Conservation (phyloP, 2,888 invertebrate species). For the Phaonia tiefii region DNA sequence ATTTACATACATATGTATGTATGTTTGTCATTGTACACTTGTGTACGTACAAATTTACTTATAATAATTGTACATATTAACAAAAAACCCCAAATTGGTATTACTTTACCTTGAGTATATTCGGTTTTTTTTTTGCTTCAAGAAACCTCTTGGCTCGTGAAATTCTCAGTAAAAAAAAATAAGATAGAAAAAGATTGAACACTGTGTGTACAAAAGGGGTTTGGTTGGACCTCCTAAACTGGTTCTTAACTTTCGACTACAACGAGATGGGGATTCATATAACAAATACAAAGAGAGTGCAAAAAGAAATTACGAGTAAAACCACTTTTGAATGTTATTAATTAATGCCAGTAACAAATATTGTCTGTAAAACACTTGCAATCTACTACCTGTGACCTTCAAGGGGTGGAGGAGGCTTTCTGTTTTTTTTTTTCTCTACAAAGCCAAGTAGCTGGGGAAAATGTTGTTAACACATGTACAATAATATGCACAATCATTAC, state of each 20-base stretch:
- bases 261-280: neutral
- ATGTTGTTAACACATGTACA: too few relatives aligned
- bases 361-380: neutral
- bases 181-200: neutral
- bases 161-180: constrained; percentile 42
- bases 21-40: neutral
- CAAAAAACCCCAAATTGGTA: neutral
- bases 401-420: constrained; percentile 3
- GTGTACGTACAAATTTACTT: neutral
- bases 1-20: too few relatives aligned
- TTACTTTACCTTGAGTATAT: constrained; percentile 4
- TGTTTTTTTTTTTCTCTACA: too few relatives aligned
- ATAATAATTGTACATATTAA: constrained; percentile 4
- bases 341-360: neutral
- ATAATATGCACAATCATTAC: too few relatives aligned
- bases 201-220: neutral
- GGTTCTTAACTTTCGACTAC: constrained; percentile 43
- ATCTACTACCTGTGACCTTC: neutral
- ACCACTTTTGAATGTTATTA: neutral
- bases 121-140: constrained; percentile 8
- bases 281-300: neutral
- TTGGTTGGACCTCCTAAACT: constrained; percentile 47
- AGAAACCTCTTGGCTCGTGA: constrained; percentile 35
- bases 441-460: too few relatives aligned
- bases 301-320: constrained; percentile 16